Evolutionary conservation across 2,797 vertebrate species (phyloP).

Genomic region (Myripristis jacobus): DNA sequence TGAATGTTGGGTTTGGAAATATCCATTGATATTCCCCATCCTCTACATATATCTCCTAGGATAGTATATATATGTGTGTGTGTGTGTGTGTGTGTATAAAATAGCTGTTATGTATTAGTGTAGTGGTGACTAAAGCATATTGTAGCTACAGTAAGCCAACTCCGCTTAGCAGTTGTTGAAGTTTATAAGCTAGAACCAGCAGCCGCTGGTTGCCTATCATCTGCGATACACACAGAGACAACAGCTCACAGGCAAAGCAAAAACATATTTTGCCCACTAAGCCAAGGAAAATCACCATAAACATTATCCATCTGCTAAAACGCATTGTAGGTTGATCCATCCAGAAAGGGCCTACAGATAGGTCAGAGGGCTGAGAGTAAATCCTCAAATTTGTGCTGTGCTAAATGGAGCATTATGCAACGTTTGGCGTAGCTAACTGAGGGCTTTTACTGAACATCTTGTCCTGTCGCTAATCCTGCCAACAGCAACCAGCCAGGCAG

Average conservation of each 20-base stretch:
- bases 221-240: slow-evolving; percentile 47
- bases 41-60: too few species aligned
- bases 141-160: not conserved
- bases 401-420: slow-evolving; percentile 83
- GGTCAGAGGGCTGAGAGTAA: slow-evolving; percentile 77
- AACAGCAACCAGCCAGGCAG: slow-evolving; percentile 77
- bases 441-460: slow-evolving; percentile 82
- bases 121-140: not conserved
- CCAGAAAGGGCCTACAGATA: slow-evolving; percentile 72
- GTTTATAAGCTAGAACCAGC: slow-evolving; percentile 36
- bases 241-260: slow-evolving; percentile 45
- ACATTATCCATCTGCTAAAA: slow-evolving; percentile 79
- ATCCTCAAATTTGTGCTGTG: slow-evolving; percentile 79
- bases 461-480: slow-evolving; percentile 82
- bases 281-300: slow-evolving; percentile 69
- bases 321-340: slow-evolving; percentile 68
- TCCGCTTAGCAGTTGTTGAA: slow-evolving; percentile 2
- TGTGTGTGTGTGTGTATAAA: not conserved
- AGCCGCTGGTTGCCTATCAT: slow-evolving; percentile 34
- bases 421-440: slow-evolving; percentile 75
- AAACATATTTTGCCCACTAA: slow-evolving; percentile 68
- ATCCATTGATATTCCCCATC: too few species aligned
- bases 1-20: too few species aligned
- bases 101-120: not conserved
- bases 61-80: too few species aligned